phyloP scores from a whole-genome alignment of 2,113 vertebrate species.

The Macaca nemestrina region DNA sequence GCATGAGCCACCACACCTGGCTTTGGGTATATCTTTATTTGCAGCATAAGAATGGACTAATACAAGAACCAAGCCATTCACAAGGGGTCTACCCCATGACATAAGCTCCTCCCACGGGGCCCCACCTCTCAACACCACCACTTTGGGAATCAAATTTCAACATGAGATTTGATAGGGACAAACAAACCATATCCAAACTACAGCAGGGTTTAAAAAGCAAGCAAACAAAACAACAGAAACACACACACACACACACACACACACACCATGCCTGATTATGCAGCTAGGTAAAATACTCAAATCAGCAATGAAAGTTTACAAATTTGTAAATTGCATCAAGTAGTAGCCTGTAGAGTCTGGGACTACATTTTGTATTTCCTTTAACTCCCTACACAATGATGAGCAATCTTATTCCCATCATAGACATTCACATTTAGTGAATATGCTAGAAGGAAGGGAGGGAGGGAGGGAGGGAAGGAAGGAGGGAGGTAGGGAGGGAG shows the following conservation, averaged over 20 bases:
- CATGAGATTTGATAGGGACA: background rate
- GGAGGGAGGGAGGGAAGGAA: background rate
- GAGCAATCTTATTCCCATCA: background rate
- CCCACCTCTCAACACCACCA: background rate
- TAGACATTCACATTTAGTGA: background rate
- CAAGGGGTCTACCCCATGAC: background rate
- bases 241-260: background rate
- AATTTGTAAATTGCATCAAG: slow-evolving; percentile 30
- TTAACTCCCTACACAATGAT: background rate
- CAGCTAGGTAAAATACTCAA: background rate
- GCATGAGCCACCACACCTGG: no score
- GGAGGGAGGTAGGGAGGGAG: no score
- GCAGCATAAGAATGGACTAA: no score
- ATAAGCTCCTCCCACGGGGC: background rate
- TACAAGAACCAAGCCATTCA: background rate
- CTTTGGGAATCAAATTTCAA: background rate
- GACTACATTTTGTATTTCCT: background rate
- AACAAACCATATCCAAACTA: background rate
- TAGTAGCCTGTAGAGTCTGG: background rate
- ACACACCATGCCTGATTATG: background rate
- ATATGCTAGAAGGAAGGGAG: background rate
- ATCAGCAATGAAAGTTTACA: background rate
- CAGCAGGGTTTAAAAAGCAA: background rate
- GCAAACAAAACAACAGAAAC: slow-evolving; percentile 23
- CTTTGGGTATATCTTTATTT: no score